These are phyloP conservation scores for Amiota communis DNA, from an alignment of 2,888 invertebrate species.

Conservation along the genomic window DNA sequence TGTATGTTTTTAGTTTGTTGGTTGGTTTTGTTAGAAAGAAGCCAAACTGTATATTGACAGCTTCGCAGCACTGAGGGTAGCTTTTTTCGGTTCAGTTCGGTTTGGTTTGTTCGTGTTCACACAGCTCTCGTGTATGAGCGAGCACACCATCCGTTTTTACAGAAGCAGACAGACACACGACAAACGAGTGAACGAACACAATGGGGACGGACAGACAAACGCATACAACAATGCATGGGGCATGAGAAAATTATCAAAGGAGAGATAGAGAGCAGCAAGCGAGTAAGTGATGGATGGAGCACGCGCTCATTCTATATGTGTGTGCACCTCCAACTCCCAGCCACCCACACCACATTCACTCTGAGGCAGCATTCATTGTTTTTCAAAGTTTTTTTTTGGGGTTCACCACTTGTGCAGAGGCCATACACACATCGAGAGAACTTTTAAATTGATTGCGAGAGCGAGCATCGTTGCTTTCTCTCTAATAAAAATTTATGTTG, in stretches of 20 bases:
- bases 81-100: conserved; percentile 52
- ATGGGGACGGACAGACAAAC: conserved; percentile 9
- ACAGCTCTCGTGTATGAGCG: not conserved
- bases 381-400: not conserved
- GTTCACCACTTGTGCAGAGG: not conserved
- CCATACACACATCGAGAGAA: too few relatives aligned
- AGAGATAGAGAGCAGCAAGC: conserved; percentile 12
- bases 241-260: not conserved
- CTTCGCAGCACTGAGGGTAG: conserved; percentile 68
- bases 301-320: not conserved
- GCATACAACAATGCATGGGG: not conserved
- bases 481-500: conserved; percentile 14
- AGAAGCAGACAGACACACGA: not conserved
- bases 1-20: conserved; percentile 58
- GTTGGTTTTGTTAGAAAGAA: conserved; percentile 67
- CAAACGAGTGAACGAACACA: not conserved
- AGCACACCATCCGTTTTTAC: not conserved
- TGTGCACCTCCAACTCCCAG: not conserved
- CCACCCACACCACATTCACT: not conserved
- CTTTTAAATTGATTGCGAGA: not conserved
- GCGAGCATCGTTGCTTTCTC: not conserved
- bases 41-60: conserved; percentile 74
- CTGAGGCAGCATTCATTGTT: not conserved
- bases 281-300: not conserved
- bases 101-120: conserved; percentile 48